Base-by-base conservation (phyloP, 2,888 invertebrate genomes). In the Plebejus argus region DNA sequence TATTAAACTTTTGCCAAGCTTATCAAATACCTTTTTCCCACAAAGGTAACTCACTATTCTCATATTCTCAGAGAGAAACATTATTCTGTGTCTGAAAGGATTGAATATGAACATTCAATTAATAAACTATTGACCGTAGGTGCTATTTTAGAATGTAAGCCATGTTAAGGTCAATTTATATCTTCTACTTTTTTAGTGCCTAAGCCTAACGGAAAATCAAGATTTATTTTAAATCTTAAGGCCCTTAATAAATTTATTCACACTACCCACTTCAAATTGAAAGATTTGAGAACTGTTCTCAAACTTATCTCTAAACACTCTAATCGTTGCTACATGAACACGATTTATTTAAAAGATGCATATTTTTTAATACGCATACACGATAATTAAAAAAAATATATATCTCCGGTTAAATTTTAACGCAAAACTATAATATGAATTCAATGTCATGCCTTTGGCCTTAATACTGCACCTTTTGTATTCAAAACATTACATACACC, bases 201-300 rank as follows among this genome's bases (percentile, higher is more conserved):
- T 45, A 72, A 72, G 39, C 72, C 72, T 39, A 72, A 72, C 35
- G 45, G 20, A 7, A 72, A 72, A 45, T 72, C 35, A n/a, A 72
- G 72, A 72, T 39, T 72, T 39, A 72, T 72, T 72, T 39, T 72
- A 35, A 45, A 72, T 39, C 18, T 71, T 10, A 35, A 71, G 71
- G 18, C 28, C n/a, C 18, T 71, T n/a, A 71, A 71, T 71, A 71
- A 33, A n/a, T 71, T 39, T 39, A 71, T 71, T 33, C 7, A 71
- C 33, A 71, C 71, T 18, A 12, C 35, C 33, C 72, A 72, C 23
- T 72, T 72, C 23, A 74, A 74, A 20, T 10, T 72, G 8, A 45
- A 72, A 20, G 72, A 72, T 45, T 45, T 39, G 1, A n/a, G 49
- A 15, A 72, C 49, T 2, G 49, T n/a, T 45, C 7, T 39, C 8